Evolutionary conservation across 64 coral and sea anemone species (phyloP), one percentile per base, ranked within the genome.

Genomic region (Montipora sp.): DNA sequence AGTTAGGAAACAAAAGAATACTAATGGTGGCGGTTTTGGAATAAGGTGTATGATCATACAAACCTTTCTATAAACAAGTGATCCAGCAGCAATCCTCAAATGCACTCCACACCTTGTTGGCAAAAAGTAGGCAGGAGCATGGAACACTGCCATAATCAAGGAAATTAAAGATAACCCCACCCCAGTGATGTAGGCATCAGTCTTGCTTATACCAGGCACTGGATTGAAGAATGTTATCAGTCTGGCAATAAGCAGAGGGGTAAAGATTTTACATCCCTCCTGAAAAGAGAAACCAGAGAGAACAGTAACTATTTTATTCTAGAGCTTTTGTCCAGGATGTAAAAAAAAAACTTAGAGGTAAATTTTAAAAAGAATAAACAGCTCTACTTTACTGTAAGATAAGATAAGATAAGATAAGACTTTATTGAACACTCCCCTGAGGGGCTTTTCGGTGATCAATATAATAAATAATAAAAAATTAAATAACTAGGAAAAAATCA

Each of bases 61-160:
- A 16, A 98, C 96, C 91, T 98, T 98, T 43, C 96, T 95, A 73
- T 95, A 98, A 49, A 98, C 87, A 9, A 98, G 79, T 57, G 93
- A 57, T 5, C 86, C 79, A 72, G 82, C 46, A 21, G 96, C 91
- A 80, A 90, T 71, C 61, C 94, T 87, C 68, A 98, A 50, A 77
- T 95, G 90, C 77, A 98, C 87, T 1, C 96, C 96, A 51, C 3
- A 51, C 48, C 96, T 93, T 45, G 87, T 75, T 12, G 60, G 53
- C 22, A 66, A 46, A 59, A 98, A 95, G 59, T 93, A 98, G 57
- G 90, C 55, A 1, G 96, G 96, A 70, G 95, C 94, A 77, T 98
- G 93, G 15, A 95, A 0, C 3, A 55, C 47, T 19, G 87, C 80
- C 80, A 75, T 53, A 59, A 50, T 16, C 7, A 93, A 74, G 2